Conservation (phyloP, 2,797 vertebrate species). For the Enteromius viviparus region DNA sequence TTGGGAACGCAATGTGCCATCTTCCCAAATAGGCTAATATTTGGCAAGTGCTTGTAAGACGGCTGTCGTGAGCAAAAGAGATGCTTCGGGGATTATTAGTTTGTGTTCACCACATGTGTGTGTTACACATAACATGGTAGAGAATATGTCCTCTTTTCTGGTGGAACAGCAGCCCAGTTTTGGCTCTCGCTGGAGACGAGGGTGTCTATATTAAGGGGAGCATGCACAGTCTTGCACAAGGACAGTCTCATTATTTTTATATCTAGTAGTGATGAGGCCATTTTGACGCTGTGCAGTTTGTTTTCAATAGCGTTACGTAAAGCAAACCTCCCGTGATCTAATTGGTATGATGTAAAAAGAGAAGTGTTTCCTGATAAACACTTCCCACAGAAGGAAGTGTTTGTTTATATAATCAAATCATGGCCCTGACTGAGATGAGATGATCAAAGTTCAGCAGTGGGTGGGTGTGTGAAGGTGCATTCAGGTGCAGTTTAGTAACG, state of each 20-base stretch:
- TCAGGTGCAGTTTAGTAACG: conserved; percentile 50
- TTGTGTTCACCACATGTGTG: conserved; percentile 6
- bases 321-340: conserved; percentile 7
- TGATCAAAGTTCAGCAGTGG: conserved; percentile 39
- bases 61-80: not conserved
- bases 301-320: conserved; percentile 11
- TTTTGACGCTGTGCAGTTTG: not conserved
- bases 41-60: not conserved
- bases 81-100: not conserved
- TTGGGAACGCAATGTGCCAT: not conserved
- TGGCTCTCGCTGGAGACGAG: conserved; percentile 45
- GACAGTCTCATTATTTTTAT: conserved; percentile 39
- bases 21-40: not conserved
- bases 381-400: conserved; percentile 17
- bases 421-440: conserved; percentile 7
- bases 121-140: conserved; percentile 10
- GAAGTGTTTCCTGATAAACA: conserved; percentile 1
- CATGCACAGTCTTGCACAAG: conserved; percentile 42
- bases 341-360: not conserved
- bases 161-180: conserved; percentile 52
- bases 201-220: conserved; percentile 43
- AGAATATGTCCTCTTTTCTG: conserved; percentile 50
- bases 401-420: conserved; percentile 22
- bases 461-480: conserved; percentile 65
- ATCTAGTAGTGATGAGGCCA: not conserved